A percentile compares a stretch with the other conserved stretches of the same genome.
These are phyloP conservation scores for Pygoscelis adeliae DNA, from an alignment of 2,113 vertebrate species.

Conservation along the genomic window DNA sequence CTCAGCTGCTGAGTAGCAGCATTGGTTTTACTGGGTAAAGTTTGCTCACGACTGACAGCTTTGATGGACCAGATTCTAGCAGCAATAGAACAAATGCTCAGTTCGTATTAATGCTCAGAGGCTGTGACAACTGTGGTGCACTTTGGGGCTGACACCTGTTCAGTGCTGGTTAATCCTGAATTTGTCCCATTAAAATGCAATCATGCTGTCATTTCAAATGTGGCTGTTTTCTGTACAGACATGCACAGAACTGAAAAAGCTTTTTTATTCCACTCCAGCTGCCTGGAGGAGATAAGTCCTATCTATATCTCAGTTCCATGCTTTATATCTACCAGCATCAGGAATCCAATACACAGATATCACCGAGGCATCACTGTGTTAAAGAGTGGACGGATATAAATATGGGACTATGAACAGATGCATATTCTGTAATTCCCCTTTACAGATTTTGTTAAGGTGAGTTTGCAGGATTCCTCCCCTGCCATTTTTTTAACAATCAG, in stretches of 20 bases:
- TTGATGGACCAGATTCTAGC: neutral
- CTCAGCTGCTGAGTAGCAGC: neutral
- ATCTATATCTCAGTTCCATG: neutral
- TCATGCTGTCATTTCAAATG: conserved; percentile 28
- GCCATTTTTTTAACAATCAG: neutral
- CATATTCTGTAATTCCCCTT: neutral
- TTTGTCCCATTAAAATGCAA: conserved; percentile 45
- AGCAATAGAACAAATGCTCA: neutral
- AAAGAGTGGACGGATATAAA: neutral
- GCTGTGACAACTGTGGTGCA: conserved; percentile 3
- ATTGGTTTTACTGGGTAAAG: neutral
- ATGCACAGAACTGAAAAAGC: conserved; percentile 13
- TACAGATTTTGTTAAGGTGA: neutral
- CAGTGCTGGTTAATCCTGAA: conserved; percentile 24
- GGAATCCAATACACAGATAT: neutral
- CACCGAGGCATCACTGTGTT: neutral
- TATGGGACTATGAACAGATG: neutral
- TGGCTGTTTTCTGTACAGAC: neutral
- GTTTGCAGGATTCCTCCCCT: neutral
- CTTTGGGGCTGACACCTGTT: conserved; percentile 36
- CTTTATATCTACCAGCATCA: neutral
- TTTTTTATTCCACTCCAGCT: conserved; percentile 20
- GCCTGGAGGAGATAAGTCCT: conserved; percentile 41
- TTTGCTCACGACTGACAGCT: neutral
- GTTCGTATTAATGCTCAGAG: neutral